A percentile compares a stretch with the other conserved stretches of the same genome.
Conservation (phyloP, 2,797 vertebrate species). For the Karalla daura region DNA sequence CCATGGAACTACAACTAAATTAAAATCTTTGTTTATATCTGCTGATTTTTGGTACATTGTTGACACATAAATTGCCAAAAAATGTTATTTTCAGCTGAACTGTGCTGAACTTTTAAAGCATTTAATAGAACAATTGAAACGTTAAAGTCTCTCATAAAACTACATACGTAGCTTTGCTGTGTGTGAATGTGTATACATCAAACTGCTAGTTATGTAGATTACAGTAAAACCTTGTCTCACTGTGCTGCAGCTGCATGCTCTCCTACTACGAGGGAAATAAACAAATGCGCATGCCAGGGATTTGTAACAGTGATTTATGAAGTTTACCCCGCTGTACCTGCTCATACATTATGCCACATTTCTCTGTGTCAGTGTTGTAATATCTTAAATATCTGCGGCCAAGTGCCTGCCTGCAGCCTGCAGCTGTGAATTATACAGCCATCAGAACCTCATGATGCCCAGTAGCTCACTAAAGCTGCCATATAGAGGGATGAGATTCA, state of each 20-base stretch:
- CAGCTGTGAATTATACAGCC: constrained; percentile 34
- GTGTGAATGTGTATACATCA: neutral
- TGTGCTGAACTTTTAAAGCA: too few species aligned
- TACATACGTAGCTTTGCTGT: neutral
- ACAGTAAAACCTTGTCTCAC: neutral
- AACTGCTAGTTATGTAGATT: neutral
- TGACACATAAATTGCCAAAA: too few species aligned
- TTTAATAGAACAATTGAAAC: too few species aligned
- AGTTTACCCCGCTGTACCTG: constrained; percentile 22
- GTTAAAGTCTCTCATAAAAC: too few species aligned
- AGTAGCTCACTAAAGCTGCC: constrained; percentile 9
- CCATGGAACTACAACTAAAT: too few species aligned
- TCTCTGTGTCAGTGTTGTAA: constrained; percentile 35
- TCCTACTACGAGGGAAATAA: constrained; percentile 8
- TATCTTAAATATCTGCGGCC: constrained; percentile 1
- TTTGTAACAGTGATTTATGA: constrained; percentile 41
- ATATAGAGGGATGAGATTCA: constrained; percentile 15
- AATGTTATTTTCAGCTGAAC: too few species aligned
- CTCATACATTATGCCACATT: constrained; percentile 50
- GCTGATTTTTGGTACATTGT: too few species aligned
- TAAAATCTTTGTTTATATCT: too few species aligned
- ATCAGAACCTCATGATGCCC: constrained; percentile 40
- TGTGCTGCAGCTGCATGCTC: neutral
- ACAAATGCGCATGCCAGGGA: constrained; percentile 1
- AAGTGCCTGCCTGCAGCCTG: constrained; percentile 17